Evolutionary conservation across 2,797 vertebrate genomes (phyloP).

Genomic region (Sebastes matsubarae): DNA sequence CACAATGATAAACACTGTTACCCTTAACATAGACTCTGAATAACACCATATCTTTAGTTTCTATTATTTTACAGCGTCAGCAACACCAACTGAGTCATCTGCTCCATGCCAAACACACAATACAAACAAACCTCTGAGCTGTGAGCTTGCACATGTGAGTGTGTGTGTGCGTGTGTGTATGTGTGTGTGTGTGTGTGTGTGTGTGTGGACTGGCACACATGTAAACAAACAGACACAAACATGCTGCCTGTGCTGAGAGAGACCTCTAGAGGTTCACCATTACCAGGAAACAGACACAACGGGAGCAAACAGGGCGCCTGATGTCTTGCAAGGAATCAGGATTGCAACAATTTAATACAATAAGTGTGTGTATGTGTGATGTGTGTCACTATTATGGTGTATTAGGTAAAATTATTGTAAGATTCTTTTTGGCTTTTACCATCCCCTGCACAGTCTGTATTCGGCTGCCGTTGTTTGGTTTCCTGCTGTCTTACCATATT

Average conservation of each 20-base stretch:
- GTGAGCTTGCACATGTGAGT: not conserved
- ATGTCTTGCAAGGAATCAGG: not conserved
- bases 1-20: not conserved
- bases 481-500: not conserved
- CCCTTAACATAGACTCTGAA: not conserved
- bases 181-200: not conserved
- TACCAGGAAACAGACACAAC: not conserved
- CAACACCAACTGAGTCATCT: not conserved
- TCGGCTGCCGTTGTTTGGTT: not conserved
- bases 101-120: not conserved
- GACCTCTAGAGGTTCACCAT: slow-evolving; percentile 3
- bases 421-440: not conserved
- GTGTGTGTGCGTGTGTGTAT: not conserved
- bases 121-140: not conserved
- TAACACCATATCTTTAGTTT: not conserved
- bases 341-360: not conserved
- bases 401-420: not conserved
- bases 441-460: not conserved
- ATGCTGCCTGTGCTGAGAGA: not conserved
- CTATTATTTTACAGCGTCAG: not conserved
- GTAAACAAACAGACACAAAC: not conserved
- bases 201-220: not conserved
- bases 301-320: not conserved
- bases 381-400: not conserved
- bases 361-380: not conserved